Evolutionary conservation across 2,113 vertebrate genomes (phyloP).

Genomic region (Macquaria ambigua): DNA sequence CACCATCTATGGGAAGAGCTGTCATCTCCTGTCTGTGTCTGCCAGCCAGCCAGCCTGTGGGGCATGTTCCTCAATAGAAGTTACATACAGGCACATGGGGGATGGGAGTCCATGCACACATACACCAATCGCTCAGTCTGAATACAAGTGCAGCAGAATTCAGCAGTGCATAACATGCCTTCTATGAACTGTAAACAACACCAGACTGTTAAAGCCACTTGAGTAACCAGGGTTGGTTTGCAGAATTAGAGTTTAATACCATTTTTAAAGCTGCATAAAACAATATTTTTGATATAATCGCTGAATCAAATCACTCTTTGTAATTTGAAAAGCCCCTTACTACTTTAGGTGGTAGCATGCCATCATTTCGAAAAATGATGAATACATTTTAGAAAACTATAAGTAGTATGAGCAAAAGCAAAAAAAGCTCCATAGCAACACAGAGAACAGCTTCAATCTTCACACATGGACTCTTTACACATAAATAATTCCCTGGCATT

Average conservation of each 20-base stretch:
- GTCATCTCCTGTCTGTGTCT: slow-evolving; percentile 53
- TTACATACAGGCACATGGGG: slow-evolving; percentile 39
- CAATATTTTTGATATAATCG: background rate
- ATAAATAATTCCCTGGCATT: slow-evolving; percentile 10
- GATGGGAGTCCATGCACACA: slow-evolving; percentile 19
- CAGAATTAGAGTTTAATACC: background rate
- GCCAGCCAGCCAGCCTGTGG: slow-evolving; percentile 41
- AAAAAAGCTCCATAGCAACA: background rate
- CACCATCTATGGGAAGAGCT: slow-evolving; percentile 21
- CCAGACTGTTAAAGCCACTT: background rate
- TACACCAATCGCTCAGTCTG: slow-evolving; percentile 1
- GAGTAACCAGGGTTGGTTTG: background rate
- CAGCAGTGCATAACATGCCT: background rate
- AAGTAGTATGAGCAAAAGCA: background rate
- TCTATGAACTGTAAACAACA: slow-evolving; percentile 11
- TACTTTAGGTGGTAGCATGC: background rate
- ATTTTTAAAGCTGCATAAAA: background rate
- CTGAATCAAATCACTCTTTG: background rate
- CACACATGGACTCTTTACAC: slow-evolving; percentile 7
- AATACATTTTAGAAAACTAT: background rate
- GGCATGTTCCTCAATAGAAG: slow-evolving; percentile 32
- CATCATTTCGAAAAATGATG: background rate
- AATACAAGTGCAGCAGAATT: slow-evolving; percentile 6
- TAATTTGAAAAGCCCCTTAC: background rate
- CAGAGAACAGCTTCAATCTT: background rate